Evolutionary conservation across 2,797 vertebrate genomes (phyloP), one percentile per base, ranked within the genome.

Genomic region (Enteromius afrohamiltoni): DNA sequence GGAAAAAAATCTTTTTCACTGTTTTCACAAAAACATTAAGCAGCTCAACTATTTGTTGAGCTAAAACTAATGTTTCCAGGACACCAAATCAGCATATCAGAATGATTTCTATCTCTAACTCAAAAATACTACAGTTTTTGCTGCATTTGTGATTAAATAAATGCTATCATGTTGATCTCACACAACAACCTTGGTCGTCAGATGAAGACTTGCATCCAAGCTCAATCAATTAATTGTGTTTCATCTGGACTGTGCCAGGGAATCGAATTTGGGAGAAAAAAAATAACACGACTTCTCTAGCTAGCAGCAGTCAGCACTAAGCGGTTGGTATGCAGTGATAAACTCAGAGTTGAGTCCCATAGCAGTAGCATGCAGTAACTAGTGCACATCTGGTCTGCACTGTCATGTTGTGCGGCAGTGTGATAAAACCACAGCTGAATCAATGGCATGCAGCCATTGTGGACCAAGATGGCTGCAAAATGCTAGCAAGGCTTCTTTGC

Each of bases 391-490:
- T 83, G 42, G 68, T 65, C 78, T 40, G 58, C 37, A 8, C 47
- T 62, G 67, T 79, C 31, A 42, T 84, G 65, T 47, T 62, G 53
- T 79, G 80, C 37, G 40, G 55, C 82, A 70, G 45, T 45, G 19
- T 65, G 65, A 58, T 85, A 73, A 85, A 70, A 77, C 65, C 40
- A 71, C 31, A 74, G 62, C 31, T 55, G 62, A 85, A 65, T 81
- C 62, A 34, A 42, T 78, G 49, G 71, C 85, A 85, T 86, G 74
- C 74, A 81, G 80, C 82, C 86, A 87, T 83, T 85, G 80, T 85
- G 83, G 79, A 85, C 88, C 83, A 86, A 86, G 86, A 89, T 83
- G 86, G 87, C 80, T 88, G 68, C 86, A 88, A 87, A 90, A 89
- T 85, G 86, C 78, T 70, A 49, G 85, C 70, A 67, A 79, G 80